Percentiles rank a stretch among this genome's conserved stretches.
These are phyloP conservation scores for Drosophila pseudotakahashii DNA, from an alignment of 2,888 invertebrate species.

Conservation along the genomic window DNA sequence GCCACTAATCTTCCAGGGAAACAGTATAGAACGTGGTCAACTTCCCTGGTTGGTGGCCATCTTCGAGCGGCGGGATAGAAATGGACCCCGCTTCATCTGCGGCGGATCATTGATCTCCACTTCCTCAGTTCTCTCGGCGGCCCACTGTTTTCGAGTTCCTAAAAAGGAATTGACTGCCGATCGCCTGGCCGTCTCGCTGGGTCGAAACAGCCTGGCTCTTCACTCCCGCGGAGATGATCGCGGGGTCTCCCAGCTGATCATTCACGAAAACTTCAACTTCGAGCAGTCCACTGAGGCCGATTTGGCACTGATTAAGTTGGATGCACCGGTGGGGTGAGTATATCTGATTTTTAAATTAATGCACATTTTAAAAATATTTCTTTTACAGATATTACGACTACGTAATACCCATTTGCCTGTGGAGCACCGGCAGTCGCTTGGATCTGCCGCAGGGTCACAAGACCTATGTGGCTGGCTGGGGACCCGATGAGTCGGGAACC, in stretches of 20 bases:
- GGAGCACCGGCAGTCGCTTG: constrained; percentile 74
- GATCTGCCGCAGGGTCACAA: constrained; percentile 80
- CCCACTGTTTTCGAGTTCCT: constrained; percentile 82
- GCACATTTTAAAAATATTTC: too few relatives aligned
- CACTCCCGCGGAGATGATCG: constrained; percentile 53
- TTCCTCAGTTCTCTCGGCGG: constrained; percentile 81
- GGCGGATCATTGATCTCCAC: constrained; percentile 79
- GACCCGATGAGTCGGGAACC: constrained; percentile 78
- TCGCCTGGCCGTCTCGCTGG: constrained; percentile 81
- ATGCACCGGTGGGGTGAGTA: constrained; percentile 67
- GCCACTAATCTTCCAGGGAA: constrained; percentile 69
- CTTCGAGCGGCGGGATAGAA: constrained; percentile 83
- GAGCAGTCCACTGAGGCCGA: constrained; percentile 84
- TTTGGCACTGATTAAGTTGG: constrained; percentile 84
- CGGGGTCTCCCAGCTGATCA: constrained; percentile 67
- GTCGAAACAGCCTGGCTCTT: constrained; percentile 82
- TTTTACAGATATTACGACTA: constrained; percentile 59
- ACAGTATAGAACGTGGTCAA: constrained; percentile 84
- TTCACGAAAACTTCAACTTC: constrained; percentile 84
- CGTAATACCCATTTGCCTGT: constrained; percentile 80
- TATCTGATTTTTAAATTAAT: too few relatives aligned
- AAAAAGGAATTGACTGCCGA: constrained; percentile 55
- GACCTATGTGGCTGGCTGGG: constrained; percentile 86
- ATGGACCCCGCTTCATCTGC: constrained; percentile 80
- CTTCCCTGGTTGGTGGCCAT: constrained; percentile 89